Evolutionary conservation across 2,113 vertebrate species (phyloP).

Genomic region (Gymnocephalus cernua): DNA sequence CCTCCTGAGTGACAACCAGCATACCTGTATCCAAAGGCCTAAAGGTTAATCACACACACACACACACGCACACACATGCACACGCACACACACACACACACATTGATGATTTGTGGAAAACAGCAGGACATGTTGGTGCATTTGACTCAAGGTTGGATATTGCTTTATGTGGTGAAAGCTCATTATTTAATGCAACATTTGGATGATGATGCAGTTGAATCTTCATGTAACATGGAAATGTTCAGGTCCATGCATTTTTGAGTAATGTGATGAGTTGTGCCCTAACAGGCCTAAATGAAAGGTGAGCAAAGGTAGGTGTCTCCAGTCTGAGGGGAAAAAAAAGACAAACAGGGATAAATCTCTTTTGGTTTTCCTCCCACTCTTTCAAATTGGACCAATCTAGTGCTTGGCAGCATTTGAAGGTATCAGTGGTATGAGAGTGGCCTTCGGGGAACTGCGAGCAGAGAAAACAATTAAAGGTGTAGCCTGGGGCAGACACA

Average conservation of each 20-base stretch:
- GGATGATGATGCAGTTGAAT: not conserved
- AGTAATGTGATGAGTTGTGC: slow-evolving; percentile 11
- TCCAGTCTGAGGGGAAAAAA: slow-evolving; percentile 37
- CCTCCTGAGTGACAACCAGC: slow-evolving; percentile 99
- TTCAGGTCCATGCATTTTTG: slow-evolving; percentile 5
- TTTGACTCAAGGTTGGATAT: slow-evolving; percentile 7
- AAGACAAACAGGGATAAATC: slow-evolving; percentile 49
- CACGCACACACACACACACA: not conserved
- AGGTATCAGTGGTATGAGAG: slow-evolving; percentile 59
- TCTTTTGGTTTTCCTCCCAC: slow-evolving; percentile 56
- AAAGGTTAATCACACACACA: slow-evolving; percentile 87
- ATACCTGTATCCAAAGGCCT: slow-evolving; percentile 97
- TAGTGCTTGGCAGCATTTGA: slow-evolving; percentile 68
- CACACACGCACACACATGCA: not conserved
- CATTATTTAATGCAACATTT: slow-evolving; percentile 13
- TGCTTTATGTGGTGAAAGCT: not conserved
- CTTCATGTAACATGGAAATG: slow-evolving; percentile 3
- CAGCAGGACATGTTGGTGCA: not conserved
- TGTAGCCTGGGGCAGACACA: slow-evolving; percentile 70
- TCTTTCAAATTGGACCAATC: slow-evolving; percentile 73
- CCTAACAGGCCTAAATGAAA: slow-evolving; percentile 56
- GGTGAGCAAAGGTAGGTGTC: slow-evolving; percentile 53
- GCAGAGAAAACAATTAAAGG: slow-evolving; percentile 80
- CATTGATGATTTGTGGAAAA: slow-evolving; percentile 23
- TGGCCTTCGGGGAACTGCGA: slow-evolving; percentile 61